Base-by-base conservation (phyloP, 2,113 vertebrate genomes). In the Syngnathoides biaculeatus region DNA sequence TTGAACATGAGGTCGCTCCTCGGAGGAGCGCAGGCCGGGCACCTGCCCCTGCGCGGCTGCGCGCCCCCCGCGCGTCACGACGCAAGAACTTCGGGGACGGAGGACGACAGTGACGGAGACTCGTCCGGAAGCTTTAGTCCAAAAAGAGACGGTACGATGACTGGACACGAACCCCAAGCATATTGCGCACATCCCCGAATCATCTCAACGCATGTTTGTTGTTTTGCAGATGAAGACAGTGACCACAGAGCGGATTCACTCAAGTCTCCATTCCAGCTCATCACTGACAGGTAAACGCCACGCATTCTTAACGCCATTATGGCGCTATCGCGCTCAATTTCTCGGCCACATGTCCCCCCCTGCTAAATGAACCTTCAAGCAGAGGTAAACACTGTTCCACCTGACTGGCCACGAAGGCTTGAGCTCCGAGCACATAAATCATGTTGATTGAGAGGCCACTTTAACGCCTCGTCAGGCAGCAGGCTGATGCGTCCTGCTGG, bases 1-100 rank as follows among this genome's bases (percentile, higher is more conserved):
- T 89, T 98, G 82, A 97, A 95, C 50, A 92, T 99, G 92, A 92
- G 96, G 65, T 98, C 97, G 59, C 93, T 98, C 75, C 88, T 99
- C 86, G 95, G 94, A 73, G 95, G 94, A 47, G 93, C 95, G 69
- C 86, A 92, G 17, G 83, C 89, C 60, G 90, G 89, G 56, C 94
- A 95, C 71, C 90, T 92, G 50, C 91, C 94, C 50, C 92, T 93
- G 0, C 92, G 93, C 68, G 90, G 93, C 64, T 87, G 92, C 0
- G 90, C 93, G 45, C 75, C 85, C 57, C 88, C 92, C 60, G 82
- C 73, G 79, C 86, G 84, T 74, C 84, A 79, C 50, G 86, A 94
- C 22, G 89, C 93, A 64, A 92, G 91, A 9, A 81, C 91, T 1
- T 93, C 93, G 47, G 75, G 94, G 10, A 93, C 93, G 22, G 88